These are phyloP conservation scores for Onychostruthus taczanowskii DNA, from an alignment of 2,113 vertebrate species.

Conservation along the genomic window DNA sequence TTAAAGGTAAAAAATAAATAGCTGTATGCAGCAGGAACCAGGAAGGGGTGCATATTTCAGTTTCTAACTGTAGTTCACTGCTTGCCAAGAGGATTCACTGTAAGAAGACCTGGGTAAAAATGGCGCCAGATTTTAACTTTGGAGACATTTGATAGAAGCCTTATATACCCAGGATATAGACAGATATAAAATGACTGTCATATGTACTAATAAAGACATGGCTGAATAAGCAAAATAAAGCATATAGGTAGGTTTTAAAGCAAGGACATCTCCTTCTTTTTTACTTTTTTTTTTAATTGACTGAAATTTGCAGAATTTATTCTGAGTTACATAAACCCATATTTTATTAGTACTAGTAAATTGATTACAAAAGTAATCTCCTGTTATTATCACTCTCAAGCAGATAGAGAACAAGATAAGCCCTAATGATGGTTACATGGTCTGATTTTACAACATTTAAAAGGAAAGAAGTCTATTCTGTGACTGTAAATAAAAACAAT, in stretches of 20 bases:
- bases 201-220: background rate
- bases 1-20: background rate
- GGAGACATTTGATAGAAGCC: background rate
- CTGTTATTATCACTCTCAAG: constrained; percentile 72
- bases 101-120: background rate
- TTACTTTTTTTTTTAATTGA: background rate
- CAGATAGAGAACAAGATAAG: constrained; percentile 58
- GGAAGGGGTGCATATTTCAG: background rate
- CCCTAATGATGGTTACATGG: constrained; percentile 35
- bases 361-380: constrained; percentile 74
- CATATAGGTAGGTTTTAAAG: background rate
- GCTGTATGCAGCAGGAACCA: background rate
- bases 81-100: background rate
- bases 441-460: constrained; percentile 75
- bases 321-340: constrained; percentile 64
- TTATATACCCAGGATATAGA: background rate
- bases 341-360: constrained; percentile 69
- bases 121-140: background rate
- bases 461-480: constrained; percentile 73
- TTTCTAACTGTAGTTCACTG: background rate
- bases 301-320: constrained; percentile 60
- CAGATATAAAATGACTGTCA: background rate
- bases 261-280: background rate
- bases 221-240: background rate
- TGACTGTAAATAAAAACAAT: constrained; percentile 38